Evolutionary conservation across 1,140 invertebrate species (phyloP).

Genomic region (Acromyrmex echinatior): DNA sequence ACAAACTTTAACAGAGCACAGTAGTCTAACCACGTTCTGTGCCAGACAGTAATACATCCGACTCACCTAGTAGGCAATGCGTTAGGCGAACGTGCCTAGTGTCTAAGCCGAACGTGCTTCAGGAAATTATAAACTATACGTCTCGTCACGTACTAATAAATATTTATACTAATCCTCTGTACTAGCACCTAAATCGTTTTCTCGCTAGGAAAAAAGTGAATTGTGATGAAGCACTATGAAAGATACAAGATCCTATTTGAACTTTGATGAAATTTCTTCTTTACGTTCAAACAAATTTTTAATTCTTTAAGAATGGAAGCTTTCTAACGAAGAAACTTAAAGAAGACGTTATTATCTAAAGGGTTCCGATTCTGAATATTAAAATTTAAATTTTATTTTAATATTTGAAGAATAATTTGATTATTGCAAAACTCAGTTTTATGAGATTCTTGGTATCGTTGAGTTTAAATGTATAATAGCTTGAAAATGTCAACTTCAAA

Average conservation of each 20-base stretch:
- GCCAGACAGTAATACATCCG: constrained; percentile 45
- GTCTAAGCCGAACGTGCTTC: constrained; percentile 67
- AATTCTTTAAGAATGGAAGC: too few relatives aligned
- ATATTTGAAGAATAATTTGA: too few relatives aligned
- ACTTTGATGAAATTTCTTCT: not conserved
- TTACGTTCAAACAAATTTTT: not conserved
- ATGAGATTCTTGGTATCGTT: too few relatives aligned
- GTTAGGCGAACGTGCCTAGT: constrained; percentile 69
- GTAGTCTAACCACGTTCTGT: constrained; percentile 57
- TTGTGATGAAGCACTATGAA: not conserved
- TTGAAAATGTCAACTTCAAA: too few relatives aligned
- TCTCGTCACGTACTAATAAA: constrained; percentile 32
- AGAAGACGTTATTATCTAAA: too few relatives aligned
- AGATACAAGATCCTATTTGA: not conserved
- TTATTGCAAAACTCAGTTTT: too few relatives aligned
- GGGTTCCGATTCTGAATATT: too few relatives aligned
- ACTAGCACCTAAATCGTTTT: not conserved
- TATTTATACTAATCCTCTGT: constrained; percentile 12
- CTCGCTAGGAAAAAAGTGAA: not conserved
- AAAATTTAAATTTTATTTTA: too few relatives aligned
- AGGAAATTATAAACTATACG: constrained; percentile 62
- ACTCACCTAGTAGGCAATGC: constrained; percentile 71
- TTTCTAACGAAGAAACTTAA: too few relatives aligned
- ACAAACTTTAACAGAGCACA: constrained; percentile 54
- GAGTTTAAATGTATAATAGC: too few relatives aligned